A percentile compares a stretch with the other conserved stretches of the same genome.
Evolutionary conservation across 1,140 invertebrate species (phyloP).

Genomic region (Anoplolepis gracilipes): DNA sequence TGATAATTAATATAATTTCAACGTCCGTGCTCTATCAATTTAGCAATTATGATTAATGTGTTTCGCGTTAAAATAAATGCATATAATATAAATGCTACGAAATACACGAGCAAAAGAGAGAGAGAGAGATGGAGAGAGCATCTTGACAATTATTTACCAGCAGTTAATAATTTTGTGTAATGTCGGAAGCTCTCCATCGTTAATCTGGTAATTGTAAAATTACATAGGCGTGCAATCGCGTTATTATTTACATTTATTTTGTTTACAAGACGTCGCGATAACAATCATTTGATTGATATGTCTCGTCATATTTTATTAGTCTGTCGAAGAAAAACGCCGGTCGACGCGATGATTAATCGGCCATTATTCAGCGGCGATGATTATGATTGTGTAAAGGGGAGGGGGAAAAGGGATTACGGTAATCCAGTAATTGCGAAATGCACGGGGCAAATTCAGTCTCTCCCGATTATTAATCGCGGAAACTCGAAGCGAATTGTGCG

Average conservation of each 20-base stretch:
- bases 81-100: not conserved
- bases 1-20: conserved; percentile 23
- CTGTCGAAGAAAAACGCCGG: conserved; percentile 4
- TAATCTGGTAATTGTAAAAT: not conserved
- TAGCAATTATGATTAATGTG: not conserved
- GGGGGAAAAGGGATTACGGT: conserved; percentile 1
- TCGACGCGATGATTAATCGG: conserved; percentile 9
- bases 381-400: not conserved
- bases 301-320: conserved; percentile 1
- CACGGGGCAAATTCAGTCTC: conserved; percentile 6
- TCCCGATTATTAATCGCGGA: conserved; percentile 14
- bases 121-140: not conserved
- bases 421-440: conserved; percentile 38
- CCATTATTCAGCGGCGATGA: conserved; percentile 22
- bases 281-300: conserved; percentile 2
- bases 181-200: not conserved
- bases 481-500: not conserved
- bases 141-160: conserved; percentile 13
- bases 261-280: not conserved
- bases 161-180: not conserved
- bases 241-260: no score
- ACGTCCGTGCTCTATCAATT: not conserved
- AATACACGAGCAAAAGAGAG: not conserved
- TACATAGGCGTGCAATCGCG: not conserved
- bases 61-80: not conserved